Evolutionary conservation across 2,888 invertebrate genomes (phyloP), one percentile per base, ranked within the genome.

Genomic region (Euproctis similis): DNA sequence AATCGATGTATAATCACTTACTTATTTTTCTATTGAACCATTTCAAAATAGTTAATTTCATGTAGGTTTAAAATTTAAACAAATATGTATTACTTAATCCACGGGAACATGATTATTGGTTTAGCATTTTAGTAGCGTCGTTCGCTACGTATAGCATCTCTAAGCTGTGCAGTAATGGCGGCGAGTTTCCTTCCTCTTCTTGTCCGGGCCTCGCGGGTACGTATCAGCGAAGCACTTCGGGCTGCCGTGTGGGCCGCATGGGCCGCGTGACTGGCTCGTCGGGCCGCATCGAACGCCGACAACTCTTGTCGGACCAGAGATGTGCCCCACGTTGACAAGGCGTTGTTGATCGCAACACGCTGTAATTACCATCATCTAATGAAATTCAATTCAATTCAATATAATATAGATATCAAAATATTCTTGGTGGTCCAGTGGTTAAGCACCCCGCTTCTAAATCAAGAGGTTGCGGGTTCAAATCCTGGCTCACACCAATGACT

Each of bases 281-380:
- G 46, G 0, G 58, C 51, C 1, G 63, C 58, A 1, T 78, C 72
- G 22, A 61, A 34, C 0, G 69, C 75, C 0, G 39, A 41, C 3
- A 63, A 42, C 29, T 80, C 77, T 33, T 67, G 65, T 0, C 72
- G 62, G 0, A 69, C 42, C 0, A 72, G 27, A 0, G 59, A 34
- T 0, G 59, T 45, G 32, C 76, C 81, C 80, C 80, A 80, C 1
- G 55, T 44, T 31, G 44, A 71, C 0, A 82, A 54, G 0, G 76
- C 71, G 54, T 73, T 78, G 14, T 55, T 42, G 39, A 80, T 72
- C 1, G 80, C 77, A 9, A 64, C 46, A 1, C 77, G 71, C 82
- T 82, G 65, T 9, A 35, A 27, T 26, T 4, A 1, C 10, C 9
- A 7, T n/a, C n/a, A n/a, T n/a, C n/a, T n/a, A n/a, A n/a, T n/a